Evolutionary conservation across 2,888 invertebrate species (phyloP), one percentile per base, ranked within the genome.

Genomic region (Eupithecia inturbata): DNA sequence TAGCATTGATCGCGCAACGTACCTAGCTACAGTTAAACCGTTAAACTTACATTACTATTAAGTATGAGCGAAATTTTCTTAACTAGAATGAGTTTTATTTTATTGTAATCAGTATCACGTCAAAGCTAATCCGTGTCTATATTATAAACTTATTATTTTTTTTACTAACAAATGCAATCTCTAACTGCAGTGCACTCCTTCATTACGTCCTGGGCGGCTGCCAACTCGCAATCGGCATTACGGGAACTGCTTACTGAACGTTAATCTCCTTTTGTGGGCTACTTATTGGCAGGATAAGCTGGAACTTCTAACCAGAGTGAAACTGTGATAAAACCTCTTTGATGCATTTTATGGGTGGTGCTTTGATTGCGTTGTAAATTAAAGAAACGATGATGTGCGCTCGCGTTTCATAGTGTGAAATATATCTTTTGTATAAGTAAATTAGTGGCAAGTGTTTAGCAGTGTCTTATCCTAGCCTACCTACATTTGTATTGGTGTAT

Each of bases 171-270:
- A 79, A 77, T 76, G 77, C 74, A 78, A 68, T 74, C 72, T 78
- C 77, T 73, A 78, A 79, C 76, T 78, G 76, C 79, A 80, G 77
- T 79, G 73, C 75, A 72, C 74, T 78, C 74, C 68, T 78, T 74
- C 76, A 72, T 76, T 78, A 76, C 69, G 60, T 77, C 75, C 76
- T 80, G 79, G 80, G 76, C 60, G 73, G 69, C 57, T 79, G 79
- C 80, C 80, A 80, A 76, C 78, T 78, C 70, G 75, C 78, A 80
- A 78, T 78, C 76, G 75, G 76, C 76, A 79, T 79, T 74, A 75
- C 71, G 77, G 71, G 74, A 75, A 73, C 77, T 75, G 76, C 78
- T 77, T 73, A 75, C 78, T 74, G 77, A 70, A 63, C 78, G 75
- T 77, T 80, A 77, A 78, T 80, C 78, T 80, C 70, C 75, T 76